Evolutionary conservation across 1,140 invertebrate species (phyloP), one percentile per base, ranked within the genome.

Genomic region (Zaprionus vittiger): DNA sequence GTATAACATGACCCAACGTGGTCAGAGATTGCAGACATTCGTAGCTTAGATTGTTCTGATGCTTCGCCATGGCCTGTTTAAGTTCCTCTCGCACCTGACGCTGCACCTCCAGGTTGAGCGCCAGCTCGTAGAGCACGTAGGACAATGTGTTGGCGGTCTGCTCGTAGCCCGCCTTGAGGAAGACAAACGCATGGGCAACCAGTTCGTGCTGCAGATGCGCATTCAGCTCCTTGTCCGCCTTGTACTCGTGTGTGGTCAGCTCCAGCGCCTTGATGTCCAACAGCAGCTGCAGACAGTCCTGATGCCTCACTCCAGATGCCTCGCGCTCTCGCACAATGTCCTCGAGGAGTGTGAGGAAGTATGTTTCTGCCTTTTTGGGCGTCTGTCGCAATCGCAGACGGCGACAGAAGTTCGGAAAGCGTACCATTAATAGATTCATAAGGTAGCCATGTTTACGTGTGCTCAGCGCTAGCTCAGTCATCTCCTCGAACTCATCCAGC

Each of bases 141-240:
- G 93, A 81, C 9, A 93, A 71, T 0, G 93, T 92, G n/a, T 92
- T 91, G 93, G 76, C 94, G 4, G 69, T 95, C 4, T 95, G 95
- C 57, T 95, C 95, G 79, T 94, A 95, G 5, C 96, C 96, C 2
- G 95, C 96, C 9, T 96, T 89, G 67, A 96, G 94, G 78, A 96
- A 96, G 1, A 95, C 81, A 76, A 96, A 93, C 0, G 94, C 93
- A 65, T 96, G 95, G 2, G 94, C 94, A 0, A 94, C 93, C 66
- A 93, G 56, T 14, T 93, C 92, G 6, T 84, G 67, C 15, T 91
- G 78, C 11, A 93, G 62, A 57, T 92, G 84, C 15, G 54, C 55
- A 17, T 69, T 79, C 1, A 91, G 59, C 47, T 91, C 84, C 54
- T 90, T 92, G 66, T 81, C 78, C 1, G 79, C 38, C 64, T 80